Conservation (phyloP, 2,888 invertebrate genomes). For the Himalopsyche japonica region DNA sequence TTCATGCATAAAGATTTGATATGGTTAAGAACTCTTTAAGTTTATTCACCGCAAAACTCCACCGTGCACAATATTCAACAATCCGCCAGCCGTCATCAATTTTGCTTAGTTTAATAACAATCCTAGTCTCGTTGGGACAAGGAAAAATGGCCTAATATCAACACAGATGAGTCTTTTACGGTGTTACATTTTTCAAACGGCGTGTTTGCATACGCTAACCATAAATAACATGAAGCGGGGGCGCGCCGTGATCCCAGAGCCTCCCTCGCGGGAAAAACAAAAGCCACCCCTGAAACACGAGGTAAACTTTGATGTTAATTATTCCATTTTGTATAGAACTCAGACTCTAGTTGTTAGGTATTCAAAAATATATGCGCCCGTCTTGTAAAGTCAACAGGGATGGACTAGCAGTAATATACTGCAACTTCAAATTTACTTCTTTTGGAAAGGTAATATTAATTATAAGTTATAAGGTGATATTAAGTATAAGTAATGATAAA, state of each 20-base stretch:
- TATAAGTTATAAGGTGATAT: no score
- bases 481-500: no score
- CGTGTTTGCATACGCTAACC: conserved; percentile 38
- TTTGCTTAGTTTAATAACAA: conserved; percentile 36
- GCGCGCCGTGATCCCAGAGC: conserved; percentile 21
- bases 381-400: background rate
- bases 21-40: background rate
- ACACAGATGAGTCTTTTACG: conserved; percentile 40
- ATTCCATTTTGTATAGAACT: conserved; percentile 36
- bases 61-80: conserved; percentile 2
- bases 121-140: conserved; percentile 31
- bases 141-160: conserved; percentile 39
- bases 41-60: background rate
- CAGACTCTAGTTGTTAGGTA: background rate
- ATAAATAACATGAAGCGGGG: conserved; percentile 35
- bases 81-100: conserved; percentile 30
- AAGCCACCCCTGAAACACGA: background rate
- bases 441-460: no score
- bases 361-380: background rate
- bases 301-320: conserved; percentile 39
- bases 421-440: no score
- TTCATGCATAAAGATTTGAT: background rate
- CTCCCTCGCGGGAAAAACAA: background rate
- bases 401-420: background rate
- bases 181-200: conserved; percentile 38